Percentiles rank a stretch among this genome's conserved stretches.
These are phyloP conservation scores for Hanleya hanleyi DNA, from an alignment of 2,888 invertebrate species.

Conservation along the genomic window DNA sequence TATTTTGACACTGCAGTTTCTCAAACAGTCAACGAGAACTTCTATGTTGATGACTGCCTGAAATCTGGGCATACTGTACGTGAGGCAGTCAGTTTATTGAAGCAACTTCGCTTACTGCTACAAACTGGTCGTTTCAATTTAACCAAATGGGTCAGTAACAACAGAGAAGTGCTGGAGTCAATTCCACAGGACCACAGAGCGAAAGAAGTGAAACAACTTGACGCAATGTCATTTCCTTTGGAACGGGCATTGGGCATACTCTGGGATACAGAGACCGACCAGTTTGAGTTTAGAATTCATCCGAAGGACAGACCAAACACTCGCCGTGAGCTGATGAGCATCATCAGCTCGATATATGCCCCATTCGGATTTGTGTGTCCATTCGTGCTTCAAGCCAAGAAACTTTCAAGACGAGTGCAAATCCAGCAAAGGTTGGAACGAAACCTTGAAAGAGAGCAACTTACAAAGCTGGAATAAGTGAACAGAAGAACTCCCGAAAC, in stretches of 20 bases:
- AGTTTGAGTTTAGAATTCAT: conserved; percentile 19
- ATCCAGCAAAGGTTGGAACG: neutral
- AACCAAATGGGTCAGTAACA: neutral
- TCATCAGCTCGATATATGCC: neutral
- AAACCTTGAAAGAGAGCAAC: neutral
- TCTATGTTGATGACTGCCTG: conserved; percentile 33
- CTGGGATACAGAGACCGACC: neutral
- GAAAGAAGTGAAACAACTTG: too few species aligned
- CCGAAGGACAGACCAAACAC: conserved; percentile 4
- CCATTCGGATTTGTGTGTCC: neutral
- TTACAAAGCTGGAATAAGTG: neutral
- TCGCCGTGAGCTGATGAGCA: neutral
- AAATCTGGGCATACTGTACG: conserved; percentile 21
- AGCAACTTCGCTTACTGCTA: conserved; percentile 18
- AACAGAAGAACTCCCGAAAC: neutral
- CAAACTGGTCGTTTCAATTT: conserved; percentile 1
- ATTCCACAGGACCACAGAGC: neutral
- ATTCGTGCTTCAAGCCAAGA: neutral
- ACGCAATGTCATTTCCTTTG: neutral
- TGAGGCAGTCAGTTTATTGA: conserved; percentile 21
- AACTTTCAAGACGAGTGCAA: neutral
- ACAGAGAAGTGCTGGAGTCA: neutral
- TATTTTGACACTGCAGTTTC: neutral
- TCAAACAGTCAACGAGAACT: neutral
- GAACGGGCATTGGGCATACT: neutral